Percentiles rank a stretch among this genome's conserved stretches.
phyloP scores from a whole-genome alignment of 23 tunicate genomes.

The Halocynthia aurantium region DNA sequence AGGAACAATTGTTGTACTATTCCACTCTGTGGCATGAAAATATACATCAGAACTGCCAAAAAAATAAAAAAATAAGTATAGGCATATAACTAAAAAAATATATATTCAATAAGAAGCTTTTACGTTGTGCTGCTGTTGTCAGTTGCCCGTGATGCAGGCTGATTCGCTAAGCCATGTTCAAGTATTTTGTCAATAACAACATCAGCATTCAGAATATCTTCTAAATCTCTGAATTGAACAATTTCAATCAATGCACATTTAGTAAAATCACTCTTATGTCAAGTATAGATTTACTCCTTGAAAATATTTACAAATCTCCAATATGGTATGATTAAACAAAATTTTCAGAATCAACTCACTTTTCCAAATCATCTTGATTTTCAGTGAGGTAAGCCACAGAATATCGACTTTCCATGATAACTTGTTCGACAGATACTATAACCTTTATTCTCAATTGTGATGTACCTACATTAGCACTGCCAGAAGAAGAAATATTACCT shows the following conservation, averaged over 20 bases:
- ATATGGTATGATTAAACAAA: neutral
- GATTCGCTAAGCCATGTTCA: constrained; percentile 5
- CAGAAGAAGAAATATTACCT: neutral
- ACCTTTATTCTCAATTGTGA: neutral
- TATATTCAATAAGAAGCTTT: neutral
- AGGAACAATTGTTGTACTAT: constrained; percentile 22
- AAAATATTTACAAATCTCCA: neutral
- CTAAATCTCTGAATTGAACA: constrained; percentile 34
- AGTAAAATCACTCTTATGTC: too few species aligned
- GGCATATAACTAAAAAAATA: neutral
- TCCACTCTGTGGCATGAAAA: constrained; percentile 45
- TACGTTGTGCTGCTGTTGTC: neutral
- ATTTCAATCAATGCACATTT: neutral
- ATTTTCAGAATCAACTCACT: neutral
- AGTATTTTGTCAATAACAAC: constrained; percentile 39
- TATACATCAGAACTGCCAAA: constrained; percentile 31
- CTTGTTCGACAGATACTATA: neutral
- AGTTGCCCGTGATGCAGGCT: constrained; percentile 13
- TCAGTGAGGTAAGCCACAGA: neutral
- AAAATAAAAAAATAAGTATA: neutral
- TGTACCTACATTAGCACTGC: neutral
- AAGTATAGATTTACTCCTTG: too few species aligned
- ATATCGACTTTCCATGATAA: neutral
- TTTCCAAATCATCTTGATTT: neutral
- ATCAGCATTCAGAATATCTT: constrained; percentile 30